Base-by-base conservation (phyloP, 2,113 vertebrate genomes). In the Aphyosemion australe region DNA sequence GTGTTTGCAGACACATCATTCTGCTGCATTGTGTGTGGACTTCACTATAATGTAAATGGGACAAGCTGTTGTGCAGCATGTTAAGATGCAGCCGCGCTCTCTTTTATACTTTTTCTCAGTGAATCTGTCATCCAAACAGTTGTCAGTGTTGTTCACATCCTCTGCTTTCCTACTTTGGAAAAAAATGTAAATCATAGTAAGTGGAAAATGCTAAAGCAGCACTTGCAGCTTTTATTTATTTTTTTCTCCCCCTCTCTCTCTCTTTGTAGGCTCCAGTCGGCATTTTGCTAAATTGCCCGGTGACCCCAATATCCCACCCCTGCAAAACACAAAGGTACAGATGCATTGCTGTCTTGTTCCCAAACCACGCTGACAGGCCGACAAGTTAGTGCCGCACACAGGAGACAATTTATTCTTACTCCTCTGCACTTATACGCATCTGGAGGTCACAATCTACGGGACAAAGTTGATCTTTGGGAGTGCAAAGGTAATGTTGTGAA, bases 1-100 rank as follows among this genome's bases (percentile, higher is more conserved):
- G 73, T 76, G 80, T 70, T 67, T 86, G 65, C 83, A 80, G 77
- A 82, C 69, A 69, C 52, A 76, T 70, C 81, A 75, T 59, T 86
- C 65, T 63, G 66, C 76, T 72, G 69, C 75, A 67, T 37, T 69
- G 56, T 49, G 26, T 53, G 3, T 26, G 69, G 61, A 51, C 68
- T 66, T 45, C 56, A 32, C 74, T 69, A 13, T 74, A 68, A 65
- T 86, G 72, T 60, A 70, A 71, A 76, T 79, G 49, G 70, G 73
- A 74, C 64, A 59, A 56, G 37, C 63, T 57, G 74, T 72, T 77
- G 52, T 65, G 71, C 81, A 32, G 65, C 63, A 34, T 53, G 66
- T 76, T 71, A 65, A 75, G 61, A 75, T 61, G 41, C 26, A 20
- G n/a, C 51, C 41, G 39, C 34, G 45, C 18, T 50, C 54, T 45